phyloP scores from a whole-genome alignment of 1,140 invertebrate species.

The Zeugodacus cucurbitae region DNA sequence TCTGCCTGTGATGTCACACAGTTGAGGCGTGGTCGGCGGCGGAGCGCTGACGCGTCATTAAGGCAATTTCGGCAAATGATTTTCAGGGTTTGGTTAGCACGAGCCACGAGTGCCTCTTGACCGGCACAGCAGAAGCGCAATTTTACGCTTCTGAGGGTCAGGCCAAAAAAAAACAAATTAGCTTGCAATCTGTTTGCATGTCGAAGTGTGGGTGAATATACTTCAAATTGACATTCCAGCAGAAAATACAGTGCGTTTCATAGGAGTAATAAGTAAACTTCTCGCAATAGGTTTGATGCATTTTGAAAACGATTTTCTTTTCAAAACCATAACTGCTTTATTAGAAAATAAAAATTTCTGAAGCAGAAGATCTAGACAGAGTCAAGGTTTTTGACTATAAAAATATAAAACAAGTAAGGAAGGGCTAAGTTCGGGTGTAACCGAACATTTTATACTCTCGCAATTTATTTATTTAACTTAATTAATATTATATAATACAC shows the following conservation, averaged over 20 bases:
- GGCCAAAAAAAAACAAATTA: background rate
- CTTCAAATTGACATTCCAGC: background rate
- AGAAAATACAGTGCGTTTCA: background rate
- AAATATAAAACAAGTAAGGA: too few relatives aligned
- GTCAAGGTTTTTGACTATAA: too few relatives aligned
- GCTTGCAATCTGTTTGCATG: background rate
- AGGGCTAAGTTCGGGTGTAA: too few relatives aligned
- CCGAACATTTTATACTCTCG: too few relatives aligned
- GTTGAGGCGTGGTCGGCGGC: slow-evolving; percentile 2
- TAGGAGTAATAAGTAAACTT: background rate
- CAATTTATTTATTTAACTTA: too few relatives aligned
- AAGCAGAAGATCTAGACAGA: too few relatives aligned
- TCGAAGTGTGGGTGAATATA: background rate
- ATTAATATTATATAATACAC: too few relatives aligned
- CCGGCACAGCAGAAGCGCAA: background rate
- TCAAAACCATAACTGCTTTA: too few relatives aligned
- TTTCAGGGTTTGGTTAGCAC: background rate
- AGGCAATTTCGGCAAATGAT: slow-evolving; percentile 6
- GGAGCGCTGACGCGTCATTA: background rate
- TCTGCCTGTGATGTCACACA: background rate
- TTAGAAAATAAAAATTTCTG: too few relatives aligned
- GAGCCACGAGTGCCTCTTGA: background rate
- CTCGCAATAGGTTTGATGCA: too few relatives aligned
- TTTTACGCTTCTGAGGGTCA: background rate
- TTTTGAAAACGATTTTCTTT: too few relatives aligned